Base-by-base conservation (phyloP, 2,113 vertebrate species). In the Morone chrysops region DNA sequence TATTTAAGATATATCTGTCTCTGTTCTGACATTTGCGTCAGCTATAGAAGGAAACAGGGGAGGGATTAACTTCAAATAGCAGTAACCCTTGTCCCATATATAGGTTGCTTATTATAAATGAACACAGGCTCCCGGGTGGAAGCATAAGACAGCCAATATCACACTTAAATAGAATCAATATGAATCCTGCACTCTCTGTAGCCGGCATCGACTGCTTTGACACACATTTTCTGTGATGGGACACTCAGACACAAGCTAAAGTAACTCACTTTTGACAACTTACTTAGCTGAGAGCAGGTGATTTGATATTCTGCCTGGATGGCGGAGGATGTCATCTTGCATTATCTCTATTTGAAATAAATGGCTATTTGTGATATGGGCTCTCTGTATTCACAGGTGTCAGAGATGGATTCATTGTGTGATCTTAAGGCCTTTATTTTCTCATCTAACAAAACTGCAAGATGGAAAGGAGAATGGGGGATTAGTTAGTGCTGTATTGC, bases 391-490 rank as follows among this genome's bases (percentile, higher is more conserved):
- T 91, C 76, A 61, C 69, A 80, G 71, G 83, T 88, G 84, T 92
- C 80, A 65, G 85, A 69, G 84, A 87, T 62, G 56, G 69, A 81
- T 70, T 86, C 75, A 62, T 66, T 66, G 72, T 84, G 40, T 83
- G 82, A 86, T 84, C 80, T 75, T 56, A 78, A 80, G 81, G 72
- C 71, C 87, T 91, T 91, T 92, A 86, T 86, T 91, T 89, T 91
- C 80, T 89, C 75, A 50, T 89, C 56, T 83, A 85, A 85, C 88
- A 56, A 88, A 88, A 87, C 40, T 40, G 76, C 41, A 43, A 74
- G 77, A 87, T 79, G 68, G 82, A 73, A 84, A 68, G 62, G 59
- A 67, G 72, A 41, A 63, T 60, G 78, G 75, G 54, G 78, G 83
- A 65, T 86, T 74, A 81, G 80, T 53, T 20, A 41, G 56, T 51